Evolutionary conservation across 2,888 invertebrate genomes (phyloP).

Genomic region (Lasioglossum vierecki): DNA sequence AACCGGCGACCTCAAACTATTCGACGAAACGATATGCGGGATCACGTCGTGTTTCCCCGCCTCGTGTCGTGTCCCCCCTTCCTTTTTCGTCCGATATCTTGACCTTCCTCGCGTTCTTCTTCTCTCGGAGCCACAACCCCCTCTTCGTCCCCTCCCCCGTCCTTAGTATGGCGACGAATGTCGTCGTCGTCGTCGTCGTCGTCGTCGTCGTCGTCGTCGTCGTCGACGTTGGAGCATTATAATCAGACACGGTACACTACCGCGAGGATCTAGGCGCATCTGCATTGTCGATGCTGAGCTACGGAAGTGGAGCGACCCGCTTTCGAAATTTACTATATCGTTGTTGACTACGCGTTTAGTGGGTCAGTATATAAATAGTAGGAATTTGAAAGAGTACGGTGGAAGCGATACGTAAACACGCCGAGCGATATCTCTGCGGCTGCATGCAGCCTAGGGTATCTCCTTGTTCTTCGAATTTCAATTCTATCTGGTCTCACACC

Average conservation of each 20-base stretch:
- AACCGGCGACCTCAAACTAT: slow-evolving; percentile 56
- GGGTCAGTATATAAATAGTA: slow-evolving; percentile 14
- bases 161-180: background rate
- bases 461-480: too few relatives aligned
- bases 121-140: background rate
- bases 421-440: background rate
- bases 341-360: slow-evolving; percentile 6
- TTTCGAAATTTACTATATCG: slow-evolving; percentile 36
- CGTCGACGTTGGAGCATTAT: background rate
- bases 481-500: too few relatives aligned
- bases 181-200: background rate
- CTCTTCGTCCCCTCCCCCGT: background rate
- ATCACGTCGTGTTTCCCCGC: slow-evolving; percentile 39
- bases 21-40: slow-evolving; percentile 55
- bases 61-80: background rate
- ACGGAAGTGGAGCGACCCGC: slow-evolving; percentile 38
- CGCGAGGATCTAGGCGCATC: background rate
- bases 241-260: slow-evolving; percentile 20
- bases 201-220: background rate
- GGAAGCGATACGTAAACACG: slow-evolving; percentile 6
- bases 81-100: slow-evolving; percentile 40
- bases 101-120: slow-evolving; percentile 47
- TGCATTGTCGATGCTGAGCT: slow-evolving; percentile 18
- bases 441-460: background rate
- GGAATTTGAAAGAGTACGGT: slow-evolving; percentile 12